Evolutionary conservation across 2,797 vertebrate species (phyloP).

Genomic region (Florisuga fusca): DNA sequence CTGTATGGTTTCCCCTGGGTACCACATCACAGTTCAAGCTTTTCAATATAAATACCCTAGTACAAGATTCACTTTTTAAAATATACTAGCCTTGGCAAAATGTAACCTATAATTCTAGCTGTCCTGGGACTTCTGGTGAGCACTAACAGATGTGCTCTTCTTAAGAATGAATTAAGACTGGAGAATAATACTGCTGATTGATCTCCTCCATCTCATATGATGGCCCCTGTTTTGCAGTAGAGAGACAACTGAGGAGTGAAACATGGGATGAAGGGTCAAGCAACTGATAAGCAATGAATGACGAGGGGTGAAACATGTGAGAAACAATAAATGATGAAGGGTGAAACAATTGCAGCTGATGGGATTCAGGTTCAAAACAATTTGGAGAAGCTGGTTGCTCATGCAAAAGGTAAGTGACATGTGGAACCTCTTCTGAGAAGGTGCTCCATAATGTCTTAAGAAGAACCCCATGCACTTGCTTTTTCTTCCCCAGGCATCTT

Average conservation of each 20-base stretch:
- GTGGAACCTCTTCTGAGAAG: not conserved
- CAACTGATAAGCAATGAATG: not conserved
- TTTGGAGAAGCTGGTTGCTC: not conserved
- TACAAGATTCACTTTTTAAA: not conserved
- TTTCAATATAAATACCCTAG: not conserved
- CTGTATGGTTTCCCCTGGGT: fast-evolving
- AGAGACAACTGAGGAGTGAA: not conserved
- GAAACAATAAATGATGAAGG: not conserved
- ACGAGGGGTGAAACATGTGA: not conserved
- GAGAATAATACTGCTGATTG: not conserved
- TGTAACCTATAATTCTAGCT: not conserved
- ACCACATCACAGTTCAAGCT: not conserved
- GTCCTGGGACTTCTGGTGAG: not conserved
- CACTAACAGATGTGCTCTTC: not conserved
- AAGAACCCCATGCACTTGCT: fast-evolving
- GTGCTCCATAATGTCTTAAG: not conserved
- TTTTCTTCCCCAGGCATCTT: not conserved
- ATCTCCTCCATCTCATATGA: not conserved
- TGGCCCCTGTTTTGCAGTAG: not conserved
- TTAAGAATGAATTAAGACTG: not conserved
- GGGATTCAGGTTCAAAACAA: not conserved
- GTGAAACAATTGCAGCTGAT: not conserved
- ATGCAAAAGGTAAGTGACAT: not conserved
- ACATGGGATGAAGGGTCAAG: not conserved
- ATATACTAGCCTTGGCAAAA: not conserved